Base-by-base conservation (phyloP, 2,113 vertebrate genomes). In the Cyrtonyx montezumae region DNA sequence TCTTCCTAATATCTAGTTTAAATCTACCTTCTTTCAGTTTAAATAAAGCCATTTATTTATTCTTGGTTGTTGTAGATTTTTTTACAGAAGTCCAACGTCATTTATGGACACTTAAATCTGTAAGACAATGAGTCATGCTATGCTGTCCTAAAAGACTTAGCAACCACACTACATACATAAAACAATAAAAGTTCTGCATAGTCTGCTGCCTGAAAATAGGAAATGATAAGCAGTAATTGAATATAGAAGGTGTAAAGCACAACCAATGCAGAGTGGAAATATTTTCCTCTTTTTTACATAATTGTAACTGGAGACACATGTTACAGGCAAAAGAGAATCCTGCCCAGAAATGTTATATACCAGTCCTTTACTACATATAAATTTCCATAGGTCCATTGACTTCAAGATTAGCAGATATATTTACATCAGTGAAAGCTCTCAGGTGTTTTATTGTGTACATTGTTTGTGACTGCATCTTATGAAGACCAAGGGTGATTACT, bases 211-310 rank as follows among this genome's bases (percentile, higher is more conserved):
- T 84, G 63, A 87, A 91, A 92, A 67, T 34, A 55, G 76, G 67
- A 89, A 82, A 91, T 79, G 34, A 46, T 79, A 87, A 91, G 40
- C 49, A 93, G 63, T 63, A 94, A 85, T 28, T 83, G 91, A 79
- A 95, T 88, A 84, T 7, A 84, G 36, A 4, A 82, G 45, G 25
- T 49, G 87, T 91, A 91, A 96, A 96, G 13, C 26, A 87, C 25
- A 79, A 68, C 3, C 17, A 48, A 13, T n/a, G 20, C 51, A 58
- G 36, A 86, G 68, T 42, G 18, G 22, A 78, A 87, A 13, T 5
- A 10, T 76, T 88, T 82, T 32, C 42, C 74, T 63, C 85, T 71
- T 46, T 30, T 90, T 86, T 91, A 51, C 51, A 67, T 63, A 86
- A 36, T 13, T 68, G 26, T 71, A 80, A 78, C 56, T 53, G 49